Evolutionary conservation across 2,797 vertebrate species (phyloP).

Genomic region (Phaenicophaeus curvirostris): DNA sequence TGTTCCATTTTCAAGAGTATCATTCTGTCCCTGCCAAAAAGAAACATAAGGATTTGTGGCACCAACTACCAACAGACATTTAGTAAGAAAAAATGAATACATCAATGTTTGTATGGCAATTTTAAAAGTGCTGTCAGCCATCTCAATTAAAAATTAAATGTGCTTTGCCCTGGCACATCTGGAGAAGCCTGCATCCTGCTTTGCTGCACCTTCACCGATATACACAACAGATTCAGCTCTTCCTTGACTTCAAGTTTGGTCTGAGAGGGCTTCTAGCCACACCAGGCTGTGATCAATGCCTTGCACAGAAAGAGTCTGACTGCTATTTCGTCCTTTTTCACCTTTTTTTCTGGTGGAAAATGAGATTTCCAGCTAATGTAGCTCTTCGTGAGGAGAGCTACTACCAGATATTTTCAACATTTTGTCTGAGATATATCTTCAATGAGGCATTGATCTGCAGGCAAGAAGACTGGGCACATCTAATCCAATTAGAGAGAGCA

Average conservation of each 20-base stretch:
- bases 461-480: neutral
- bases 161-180: neutral
- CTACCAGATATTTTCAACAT: neutral
- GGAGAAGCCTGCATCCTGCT: neutral
- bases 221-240: neutral
- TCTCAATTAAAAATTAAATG: neutral
- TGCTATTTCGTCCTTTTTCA: neutral
- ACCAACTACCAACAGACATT: neutral
- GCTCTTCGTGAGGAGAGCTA: neutral
- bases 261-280: neutral
- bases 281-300: fast-evolving
- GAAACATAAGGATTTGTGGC: conserved; percentile 10
- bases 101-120: neutral
- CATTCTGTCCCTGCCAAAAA: conserved; percentile 90
- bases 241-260: neutral
- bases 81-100: neutral
- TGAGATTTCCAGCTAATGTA: neutral
- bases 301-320: neutral
- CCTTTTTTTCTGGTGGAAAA: neutral
- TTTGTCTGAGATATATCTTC: neutral
- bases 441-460: neutral
- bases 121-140: neutral
- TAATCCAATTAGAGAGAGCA: neutral
- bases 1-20: conserved; percentile 96
- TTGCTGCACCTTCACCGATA: neutral